Percentiles rank a stretch among this genome's conserved stretches.
phyloP scores from a whole-genome alignment of 1,140 invertebrate genomes.

The Bradynema listronoti region DNA sequence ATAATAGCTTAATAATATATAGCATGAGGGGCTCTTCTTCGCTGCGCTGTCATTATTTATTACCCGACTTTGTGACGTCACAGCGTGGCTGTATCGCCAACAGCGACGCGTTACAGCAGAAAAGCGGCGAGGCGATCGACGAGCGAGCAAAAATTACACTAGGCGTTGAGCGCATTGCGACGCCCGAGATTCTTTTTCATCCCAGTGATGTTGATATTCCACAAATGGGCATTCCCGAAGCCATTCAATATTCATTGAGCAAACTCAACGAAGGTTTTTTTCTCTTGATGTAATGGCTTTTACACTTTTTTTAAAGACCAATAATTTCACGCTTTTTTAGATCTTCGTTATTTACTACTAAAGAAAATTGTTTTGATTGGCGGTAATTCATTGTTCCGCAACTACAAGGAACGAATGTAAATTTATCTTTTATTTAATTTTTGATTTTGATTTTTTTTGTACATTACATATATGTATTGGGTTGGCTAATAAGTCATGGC shows the following conservation, averaged over 20 bases:
- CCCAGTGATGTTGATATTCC: conserved; percentile 88
- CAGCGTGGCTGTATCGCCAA: conserved; percentile 7
- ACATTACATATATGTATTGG: not conserved
- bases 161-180: conserved; percentile 75
- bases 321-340: conserved; percentile 60
- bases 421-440: conserved; percentile 6
- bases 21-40: conserved; percentile 68
- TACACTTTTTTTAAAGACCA: not conserved
- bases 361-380: conserved; percentile 84
- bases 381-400: conserved; percentile 70
- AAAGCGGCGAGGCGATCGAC: not conserved
- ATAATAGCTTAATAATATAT: too few relatives aligned
- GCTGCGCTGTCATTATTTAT: conserved; percentile 72
- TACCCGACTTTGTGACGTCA: conserved; percentile 85
- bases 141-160: conserved; percentile 59
- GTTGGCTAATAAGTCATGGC: not conserved
- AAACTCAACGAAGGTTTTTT: conserved; percentile 12
- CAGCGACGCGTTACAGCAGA: too few relatives aligned
- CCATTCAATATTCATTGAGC: conserved; percentile 65
- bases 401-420: conserved; percentile 63
- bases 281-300: not conserved
- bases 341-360: conserved; percentile 66
- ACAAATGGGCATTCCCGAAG: conserved; percentile 87
- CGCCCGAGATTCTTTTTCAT: conserved; percentile 88
- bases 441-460: not conserved